Conservation (phyloP, 2,888 invertebrate species). For the Oscheius onirici region DNA sequence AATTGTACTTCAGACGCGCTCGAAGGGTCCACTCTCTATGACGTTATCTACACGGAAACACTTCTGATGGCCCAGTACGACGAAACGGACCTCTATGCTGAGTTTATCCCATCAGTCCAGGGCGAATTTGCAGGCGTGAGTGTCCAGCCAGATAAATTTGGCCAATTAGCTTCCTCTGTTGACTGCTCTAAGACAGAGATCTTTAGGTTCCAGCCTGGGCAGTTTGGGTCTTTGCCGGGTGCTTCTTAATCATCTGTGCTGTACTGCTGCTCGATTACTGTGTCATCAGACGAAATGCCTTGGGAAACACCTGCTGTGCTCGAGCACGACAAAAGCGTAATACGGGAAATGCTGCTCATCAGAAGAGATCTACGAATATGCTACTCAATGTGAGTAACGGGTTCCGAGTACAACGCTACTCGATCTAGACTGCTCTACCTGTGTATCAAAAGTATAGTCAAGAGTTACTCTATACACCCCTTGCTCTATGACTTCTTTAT, state of each 20-base stretch:
- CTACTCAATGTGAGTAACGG: slow-evolving; percentile 56
- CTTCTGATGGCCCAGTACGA: slow-evolving; percentile 25
- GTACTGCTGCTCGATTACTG: slow-evolving; percentile 67
- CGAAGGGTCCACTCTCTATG: too few species aligned
- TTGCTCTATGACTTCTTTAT: background rate
- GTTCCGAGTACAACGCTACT: too few species aligned
- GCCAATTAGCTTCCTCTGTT: background rate
- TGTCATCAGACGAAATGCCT: slow-evolving; percentile 66
- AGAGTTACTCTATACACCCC: background rate
- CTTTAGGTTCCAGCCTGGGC: slow-evolving; percentile 66
- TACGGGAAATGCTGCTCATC: slow-evolving; percentile 50
- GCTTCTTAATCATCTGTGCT: slow-evolving; percentile 57
- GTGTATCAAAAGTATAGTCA: background rate
- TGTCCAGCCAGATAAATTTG: background rate
- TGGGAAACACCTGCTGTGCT: slow-evolving; percentile 58
- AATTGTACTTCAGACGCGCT: slow-evolving; percentile 15
- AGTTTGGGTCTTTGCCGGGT: slow-evolving; percentile 62
- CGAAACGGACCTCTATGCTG: slow-evolving; percentile 8
- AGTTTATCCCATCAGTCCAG: slow-evolving; percentile 15
- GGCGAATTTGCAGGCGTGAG: slow-evolving; percentile 18
- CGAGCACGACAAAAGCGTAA: slow-evolving; percentile 46
- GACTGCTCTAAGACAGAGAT: background rate
- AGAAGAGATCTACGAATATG: slow-evolving; percentile 68
- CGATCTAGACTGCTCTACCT: background rate
- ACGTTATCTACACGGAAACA: background rate